These are phyloP conservation scores for Drosophila ficusphila DNA, from an alignment of 1,140 invertebrate genomes.

Conservation along the genomic window DNA sequence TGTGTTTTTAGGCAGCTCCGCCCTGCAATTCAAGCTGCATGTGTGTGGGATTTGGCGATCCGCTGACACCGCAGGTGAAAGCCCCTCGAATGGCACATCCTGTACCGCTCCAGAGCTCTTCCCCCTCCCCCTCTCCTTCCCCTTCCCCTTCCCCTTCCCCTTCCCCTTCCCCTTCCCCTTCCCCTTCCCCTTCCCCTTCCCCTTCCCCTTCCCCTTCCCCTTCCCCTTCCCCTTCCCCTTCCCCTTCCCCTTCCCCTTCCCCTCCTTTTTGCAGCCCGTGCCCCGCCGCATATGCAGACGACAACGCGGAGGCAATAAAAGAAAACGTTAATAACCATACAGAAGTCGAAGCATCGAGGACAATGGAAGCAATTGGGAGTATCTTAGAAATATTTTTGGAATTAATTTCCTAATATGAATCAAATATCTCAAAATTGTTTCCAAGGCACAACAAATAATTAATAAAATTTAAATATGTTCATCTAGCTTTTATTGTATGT, in stretches of 20 bases:
- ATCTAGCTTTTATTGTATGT: too few species aligned
- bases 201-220: neutral
- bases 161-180: neutral
- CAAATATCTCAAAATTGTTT: too few species aligned
- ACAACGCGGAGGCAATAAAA: slow-evolving; percentile 56
- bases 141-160: neutral
- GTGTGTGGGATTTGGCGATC: slow-evolving; percentile 57
- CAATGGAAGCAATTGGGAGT: slow-evolving; percentile 21
- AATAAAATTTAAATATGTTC: too few species aligned
- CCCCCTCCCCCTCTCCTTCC: too few species aligned
- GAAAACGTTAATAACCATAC: slow-evolving; percentile 46
- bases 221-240: neutral
- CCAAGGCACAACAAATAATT: too few species aligned
- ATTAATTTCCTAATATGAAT: too few species aligned
- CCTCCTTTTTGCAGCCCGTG: slow-evolving; percentile 6
- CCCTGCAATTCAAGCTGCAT: slow-evolving; percentile 29
- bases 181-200: neutral
- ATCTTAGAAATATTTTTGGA: neutral
- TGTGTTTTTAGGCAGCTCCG: neutral
- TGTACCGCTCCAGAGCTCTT: slow-evolving; percentile 16
- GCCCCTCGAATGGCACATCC: slow-evolving; percentile 22
- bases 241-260: neutral
- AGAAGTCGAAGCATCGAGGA: slow-evolving; percentile 19
- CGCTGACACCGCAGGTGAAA: slow-evolving; percentile 67
- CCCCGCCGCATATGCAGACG: slow-evolving; percentile 28